Evolutionary conservation across 2,888 invertebrate species (phyloP).

Genomic region (Hyles lineata): DNA sequence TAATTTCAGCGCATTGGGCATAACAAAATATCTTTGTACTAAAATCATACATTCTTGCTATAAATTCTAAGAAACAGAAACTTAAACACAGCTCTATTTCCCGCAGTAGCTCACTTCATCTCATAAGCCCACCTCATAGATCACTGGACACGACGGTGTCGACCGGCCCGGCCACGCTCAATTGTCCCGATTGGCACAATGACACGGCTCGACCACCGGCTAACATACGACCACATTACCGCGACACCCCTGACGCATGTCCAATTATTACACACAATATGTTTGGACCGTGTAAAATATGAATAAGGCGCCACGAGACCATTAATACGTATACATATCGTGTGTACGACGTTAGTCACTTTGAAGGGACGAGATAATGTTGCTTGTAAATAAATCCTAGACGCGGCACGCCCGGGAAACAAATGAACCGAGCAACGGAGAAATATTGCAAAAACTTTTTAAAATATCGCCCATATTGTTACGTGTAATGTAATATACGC

Average conservation of each 20-base stretch:
- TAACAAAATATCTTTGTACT: background rate
- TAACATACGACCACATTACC: conserved; percentile 80
- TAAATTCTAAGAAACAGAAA: background rate
- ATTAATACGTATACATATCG: conserved; percentile 71
- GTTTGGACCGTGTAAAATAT: conserved; percentile 77
- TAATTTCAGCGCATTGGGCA: too few relatives aligned
- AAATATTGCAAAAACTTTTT: conserved; percentile 78
- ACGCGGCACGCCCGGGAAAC: conserved; percentile 63
- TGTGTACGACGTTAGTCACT: conserved; percentile 68
- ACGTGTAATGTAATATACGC: conserved; percentile 57
- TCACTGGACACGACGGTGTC: conserved; percentile 59
- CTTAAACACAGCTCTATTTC: conserved; percentile 7
- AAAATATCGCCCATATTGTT: conserved; percentile 73
- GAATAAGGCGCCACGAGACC: conserved; percentile 67
- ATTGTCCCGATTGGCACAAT: conserved; percentile 80
- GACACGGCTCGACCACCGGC: conserved; percentile 73
- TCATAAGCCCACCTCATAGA: conserved; percentile 73
- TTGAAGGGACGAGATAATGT: conserved; percentile 79
- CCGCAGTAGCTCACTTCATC: conserved; percentile 61
- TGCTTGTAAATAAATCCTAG: conserved; percentile 77
- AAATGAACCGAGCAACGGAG: conserved; percentile 72
- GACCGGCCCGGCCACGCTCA: conserved; percentile 59
- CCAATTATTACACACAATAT: conserved; percentile 82
- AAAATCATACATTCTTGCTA: background rate
- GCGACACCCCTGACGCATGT: conserved; percentile 80